Conservation (phyloP, 1,140 invertebrate species). For the Sitobion miscanthi region DNA sequence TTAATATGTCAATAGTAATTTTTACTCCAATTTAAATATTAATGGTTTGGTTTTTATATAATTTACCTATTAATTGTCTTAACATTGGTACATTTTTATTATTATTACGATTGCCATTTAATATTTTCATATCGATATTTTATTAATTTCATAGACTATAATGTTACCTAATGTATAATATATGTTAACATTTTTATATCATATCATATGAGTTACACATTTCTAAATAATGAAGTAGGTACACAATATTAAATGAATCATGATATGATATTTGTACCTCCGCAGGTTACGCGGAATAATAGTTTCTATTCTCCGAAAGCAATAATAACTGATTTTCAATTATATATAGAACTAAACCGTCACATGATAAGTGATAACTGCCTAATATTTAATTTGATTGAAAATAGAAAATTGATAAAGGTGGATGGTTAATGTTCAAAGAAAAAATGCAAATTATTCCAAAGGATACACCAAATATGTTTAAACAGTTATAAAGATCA, state of each 20-base stretch:
- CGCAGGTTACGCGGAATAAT: neutral
- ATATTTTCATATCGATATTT: neutral
- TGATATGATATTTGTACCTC: neutral
- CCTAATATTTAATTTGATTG: neutral
- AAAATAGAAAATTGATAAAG: neutral
- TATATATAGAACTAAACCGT: neutral
- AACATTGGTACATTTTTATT: neutral
- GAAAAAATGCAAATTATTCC: neutral
- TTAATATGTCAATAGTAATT: neutral
- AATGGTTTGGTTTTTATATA: neutral
- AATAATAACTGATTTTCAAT: constrained; percentile 4
- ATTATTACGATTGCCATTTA: neutral
- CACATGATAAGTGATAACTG: neutral
- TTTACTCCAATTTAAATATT: neutral
- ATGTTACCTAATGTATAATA: neutral
- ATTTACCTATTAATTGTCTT: neutral
- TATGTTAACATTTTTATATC: neutral
- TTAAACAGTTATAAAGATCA: neutral
- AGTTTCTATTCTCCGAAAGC: neutral
- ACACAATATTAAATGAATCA: neutral
- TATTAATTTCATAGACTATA: neutral
- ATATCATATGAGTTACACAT: neutral
- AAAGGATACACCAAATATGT: neutral
- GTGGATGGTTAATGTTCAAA: too few species aligned
- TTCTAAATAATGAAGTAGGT: neutral